Conservation (phyloP, 2,113 vertebrate species). For the Bothrops jararaca region DNA sequence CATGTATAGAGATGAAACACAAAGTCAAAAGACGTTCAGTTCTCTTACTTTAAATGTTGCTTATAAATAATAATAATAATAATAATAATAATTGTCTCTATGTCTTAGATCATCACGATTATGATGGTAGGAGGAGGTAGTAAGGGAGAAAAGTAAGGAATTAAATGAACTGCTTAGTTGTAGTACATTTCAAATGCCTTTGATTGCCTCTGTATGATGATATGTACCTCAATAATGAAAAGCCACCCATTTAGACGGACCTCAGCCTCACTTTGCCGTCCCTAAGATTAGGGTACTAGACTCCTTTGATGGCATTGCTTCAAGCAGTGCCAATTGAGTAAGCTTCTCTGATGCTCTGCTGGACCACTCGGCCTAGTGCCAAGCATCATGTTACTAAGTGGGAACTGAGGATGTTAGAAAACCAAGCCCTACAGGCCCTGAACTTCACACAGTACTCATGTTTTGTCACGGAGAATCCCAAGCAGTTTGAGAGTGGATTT, state of each 20-base stretch:
- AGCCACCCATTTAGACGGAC: neutral
- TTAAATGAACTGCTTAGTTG: neutral
- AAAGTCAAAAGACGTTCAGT: neutral
- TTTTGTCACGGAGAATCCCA: neutral
- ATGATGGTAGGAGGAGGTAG: neutral
- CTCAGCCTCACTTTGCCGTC: neutral
- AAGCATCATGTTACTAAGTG: neutral
- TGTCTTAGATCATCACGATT: neutral
- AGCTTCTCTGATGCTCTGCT: neutral
- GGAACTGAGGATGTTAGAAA: neutral
- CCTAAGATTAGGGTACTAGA: neutral
- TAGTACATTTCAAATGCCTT: neutral
- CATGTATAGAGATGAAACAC: constrained; percentile 13
- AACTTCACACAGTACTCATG: neutral
- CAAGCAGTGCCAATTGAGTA: neutral
- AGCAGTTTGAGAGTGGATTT: neutral
- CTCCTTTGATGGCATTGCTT: neutral
- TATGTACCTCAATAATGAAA: neutral
- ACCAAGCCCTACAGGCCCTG: neutral
- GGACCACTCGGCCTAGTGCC: neutral
- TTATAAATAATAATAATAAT: neutral
- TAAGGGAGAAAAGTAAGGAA: neutral
- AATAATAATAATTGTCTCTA: neutral
- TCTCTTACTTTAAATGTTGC: neutral
- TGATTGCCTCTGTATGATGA: neutral